Evolutionary conservation across 1,140 invertebrate species (phyloP), one percentile per base, ranked within the genome.

Genomic region (Liolophura sinensis): DNA sequence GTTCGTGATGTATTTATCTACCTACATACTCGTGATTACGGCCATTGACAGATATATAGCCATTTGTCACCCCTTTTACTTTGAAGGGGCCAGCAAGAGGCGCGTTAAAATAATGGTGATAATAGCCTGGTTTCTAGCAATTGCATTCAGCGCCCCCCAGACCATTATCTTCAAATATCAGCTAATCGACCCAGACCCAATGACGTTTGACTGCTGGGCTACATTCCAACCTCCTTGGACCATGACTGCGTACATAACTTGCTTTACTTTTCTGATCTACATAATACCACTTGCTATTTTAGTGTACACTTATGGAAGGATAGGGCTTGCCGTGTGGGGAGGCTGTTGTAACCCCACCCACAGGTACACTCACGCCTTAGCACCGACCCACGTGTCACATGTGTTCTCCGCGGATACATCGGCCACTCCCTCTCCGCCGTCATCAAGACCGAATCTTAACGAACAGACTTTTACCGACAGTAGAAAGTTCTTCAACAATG

Each of bases 11-110:
- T 97, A 96, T 81, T 93, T 94, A 16, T 97, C 95, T 0, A 96
- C 94, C 0, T 97, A 98, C 78, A 94, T 98, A 14, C 87, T 98
- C 49, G 94, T 97, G n/a, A 94, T 95, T 15, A 88, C 97, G 40
- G 96, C 93, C 73, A 93, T 97, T 71, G 95, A 98, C 83, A 88
- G 95, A 76, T 97, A 95, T 81, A 93, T 96, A 75, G 95, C 95
- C 72, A 97, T 98, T 76, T 95, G 93, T 20, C 75, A 78, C 64
- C 79, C 79, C 18, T 66, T 81, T 56, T 72, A 73, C 61, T 24
- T 73, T 77, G 56, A 74, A 71, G 61, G 80, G 79, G 77, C 76
- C 73, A 14, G 64, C 70, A 15, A 40, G 31, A 40, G 49, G 27
- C 51, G 72, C 40, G 72, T 72, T 16, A 59, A 78, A 62, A 22